Conservation (phyloP, 2,888 invertebrate genomes). For the Antheraea assamensis region DNA sequence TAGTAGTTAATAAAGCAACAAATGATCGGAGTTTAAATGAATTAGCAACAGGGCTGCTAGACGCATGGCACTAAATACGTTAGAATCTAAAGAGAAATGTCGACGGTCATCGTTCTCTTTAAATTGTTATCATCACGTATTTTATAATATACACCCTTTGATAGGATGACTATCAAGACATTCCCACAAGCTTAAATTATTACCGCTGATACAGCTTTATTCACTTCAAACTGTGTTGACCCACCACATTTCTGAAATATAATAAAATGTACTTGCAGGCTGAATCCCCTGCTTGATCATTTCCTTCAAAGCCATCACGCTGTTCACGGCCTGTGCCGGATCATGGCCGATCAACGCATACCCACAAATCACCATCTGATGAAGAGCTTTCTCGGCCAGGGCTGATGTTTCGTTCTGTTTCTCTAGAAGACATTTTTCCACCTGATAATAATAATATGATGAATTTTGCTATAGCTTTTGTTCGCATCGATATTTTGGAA, state of each 20-base stretch:
- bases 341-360: constrained; percentile 75
- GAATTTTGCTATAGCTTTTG: not conserved
- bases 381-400: constrained; percentile 70
- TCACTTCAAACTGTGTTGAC: not conserved
- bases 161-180: not conserved
- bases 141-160: not conserved
- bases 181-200: not conserved
- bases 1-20: too few species aligned
- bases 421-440: constrained; percentile 54
- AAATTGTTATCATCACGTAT: too few species aligned
- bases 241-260: not conserved
- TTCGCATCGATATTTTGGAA: not conserved
- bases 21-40: too few species aligned
- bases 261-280: constrained; percentile 48
- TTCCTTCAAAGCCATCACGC: constrained; percentile 58
- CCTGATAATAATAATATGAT: constrained; percentile 36
- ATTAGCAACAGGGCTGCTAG: too few species aligned
- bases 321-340: constrained; percentile 63
- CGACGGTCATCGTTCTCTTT: too few species aligned
- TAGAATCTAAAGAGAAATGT: too few species aligned
- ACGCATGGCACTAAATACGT: too few species aligned
- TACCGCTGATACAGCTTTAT: not conserved
- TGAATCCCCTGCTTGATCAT: constrained; percentile 62
- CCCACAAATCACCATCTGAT: constrained; percentile 76
- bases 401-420: constrained; percentile 59